Percentiles rank a stretch among this genome's conserved stretches.
Evolutionary conservation across 2,797 vertebrate genomes (phyloP).

Genomic region (Sus cebifrons): DNA sequence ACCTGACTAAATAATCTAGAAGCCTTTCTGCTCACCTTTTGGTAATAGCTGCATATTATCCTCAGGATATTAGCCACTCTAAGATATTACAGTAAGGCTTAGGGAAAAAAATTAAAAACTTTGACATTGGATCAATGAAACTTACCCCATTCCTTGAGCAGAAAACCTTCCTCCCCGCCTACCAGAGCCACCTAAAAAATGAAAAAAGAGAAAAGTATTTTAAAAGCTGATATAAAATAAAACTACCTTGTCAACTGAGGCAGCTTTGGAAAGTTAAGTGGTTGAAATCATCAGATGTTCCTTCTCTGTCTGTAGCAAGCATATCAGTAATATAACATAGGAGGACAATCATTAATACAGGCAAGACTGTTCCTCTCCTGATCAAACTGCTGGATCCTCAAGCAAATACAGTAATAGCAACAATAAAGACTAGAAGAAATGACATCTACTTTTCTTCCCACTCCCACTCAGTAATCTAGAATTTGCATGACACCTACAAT

Average conservation of each 20-base stretch:
- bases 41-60: neutral
- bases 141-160: constrained; percentile 99
- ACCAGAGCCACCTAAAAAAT: constrained; percentile 93
- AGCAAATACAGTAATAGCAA: constrained; percentile 43
- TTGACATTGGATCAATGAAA: constrained; percentile 64
- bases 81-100: neutral
- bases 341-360: neutral
- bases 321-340: neutral
- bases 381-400: neutral
- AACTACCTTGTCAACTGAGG: constrained; percentile 16
- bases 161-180: constrained; percentile 98
- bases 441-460: neutral
- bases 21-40: constrained; percentile 44
- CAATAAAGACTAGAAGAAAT: constrained; percentile 31
- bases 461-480: constrained; percentile 1
- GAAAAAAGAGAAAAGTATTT: constrained; percentile 18
- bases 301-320: constrained; percentile 1
- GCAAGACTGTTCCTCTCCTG: constrained; percentile 6
- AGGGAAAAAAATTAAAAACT: neutral
- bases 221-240: constrained; percentile 52
- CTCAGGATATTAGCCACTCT: neutral
- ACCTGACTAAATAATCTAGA: constrained; percentile 54
- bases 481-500: constrained; percentile 5
- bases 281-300: neutral
- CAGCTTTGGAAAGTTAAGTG: constrained; percentile 25